Conservation (phyloP, 2,113 vertebrate species). For the Quiscalus mexicanus region DNA sequence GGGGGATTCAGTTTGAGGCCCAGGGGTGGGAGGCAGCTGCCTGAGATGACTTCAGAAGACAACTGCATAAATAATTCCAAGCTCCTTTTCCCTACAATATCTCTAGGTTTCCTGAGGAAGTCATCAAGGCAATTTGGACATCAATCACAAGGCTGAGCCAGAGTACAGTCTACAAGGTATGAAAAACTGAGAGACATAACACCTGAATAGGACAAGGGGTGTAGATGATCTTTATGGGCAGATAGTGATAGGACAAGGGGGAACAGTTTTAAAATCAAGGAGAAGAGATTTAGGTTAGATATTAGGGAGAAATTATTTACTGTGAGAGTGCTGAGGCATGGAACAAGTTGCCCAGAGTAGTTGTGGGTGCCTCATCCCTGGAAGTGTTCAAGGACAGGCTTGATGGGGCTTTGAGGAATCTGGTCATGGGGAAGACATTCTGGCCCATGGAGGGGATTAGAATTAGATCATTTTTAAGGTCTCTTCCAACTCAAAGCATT, state of each 20-base stretch:
- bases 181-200: neutral
- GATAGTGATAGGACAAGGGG: neutral
- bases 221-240: neutral
- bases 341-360: neutral
- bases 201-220: neutral
- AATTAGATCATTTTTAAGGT: neutral
- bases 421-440: neutral
- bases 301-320: neutral
- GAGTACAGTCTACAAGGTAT: accelerated
- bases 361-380: neutral
- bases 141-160: neutral
- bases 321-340: neutral
- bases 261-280: neutral
- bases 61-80: slow-evolving; percentile 3
- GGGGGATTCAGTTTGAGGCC: neutral
- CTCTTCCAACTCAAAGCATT: neutral
- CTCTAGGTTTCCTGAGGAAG: neutral
- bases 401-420: neutral
- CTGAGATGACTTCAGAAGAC: neutral
- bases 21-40: neutral
- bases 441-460: accelerated
- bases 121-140: neutral
- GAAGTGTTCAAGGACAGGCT: neutral
- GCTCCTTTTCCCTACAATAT: neutral
- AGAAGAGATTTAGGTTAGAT: neutral